These are phyloP conservation scores for Corbicula japonica DNA, from an alignment of 2,888 invertebrate species.

Conservation along the genomic window DNA sequence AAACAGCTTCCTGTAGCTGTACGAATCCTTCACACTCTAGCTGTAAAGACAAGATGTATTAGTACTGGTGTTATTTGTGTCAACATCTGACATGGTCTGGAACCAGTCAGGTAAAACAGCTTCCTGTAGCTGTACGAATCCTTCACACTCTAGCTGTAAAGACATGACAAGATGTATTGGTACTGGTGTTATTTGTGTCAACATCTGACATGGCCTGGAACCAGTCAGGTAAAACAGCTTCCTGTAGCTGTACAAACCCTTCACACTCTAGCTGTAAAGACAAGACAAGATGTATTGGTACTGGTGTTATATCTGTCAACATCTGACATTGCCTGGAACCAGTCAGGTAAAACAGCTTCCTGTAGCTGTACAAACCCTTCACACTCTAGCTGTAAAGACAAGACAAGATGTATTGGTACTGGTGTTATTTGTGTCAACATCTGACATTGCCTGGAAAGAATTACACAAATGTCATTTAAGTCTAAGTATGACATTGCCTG, in stretches of 20 bases:
- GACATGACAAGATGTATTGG: slow-evolving; percentile 85
- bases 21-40: slow-evolving; percentile 88
- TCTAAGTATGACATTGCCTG: slow-evolving; percentile 93
- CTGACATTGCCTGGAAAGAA: slow-evolving; percentile 93
- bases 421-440: slow-evolving; percentile 91
- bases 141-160: slow-evolving; percentile 87
- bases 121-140: slow-evolving; percentile 92
- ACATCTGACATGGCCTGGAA: slow-evolving; percentile 94
- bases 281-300: slow-evolving; percentile 86
- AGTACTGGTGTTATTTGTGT: slow-evolving; percentile 90
- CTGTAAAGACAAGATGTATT: slow-evolving; percentile 86
- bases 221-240: slow-evolving; percentile 93
- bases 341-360: slow-evolving; percentile 92
- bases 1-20: slow-evolving; percentile 92
- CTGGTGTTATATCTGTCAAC: slow-evolving; percentile 91
- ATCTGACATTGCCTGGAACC: slow-evolving; percentile 94
- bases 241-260: slow-evolving; percentile 91
- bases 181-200: slow-evolving; percentile 90
- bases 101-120: slow-evolving; percentile 93
- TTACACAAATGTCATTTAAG: slow-evolving; percentile 91
- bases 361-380: slow-evolving; percentile 91
- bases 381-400: slow-evolving; percentile 87
- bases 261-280: slow-evolving; percentile 87
- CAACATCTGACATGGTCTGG: slow-evolving; percentile 93
- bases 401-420: slow-evolving; percentile 88